Base-by-base conservation (phyloP, 2,113 vertebrate genomes). In the Struthidea cinerea region DNA sequence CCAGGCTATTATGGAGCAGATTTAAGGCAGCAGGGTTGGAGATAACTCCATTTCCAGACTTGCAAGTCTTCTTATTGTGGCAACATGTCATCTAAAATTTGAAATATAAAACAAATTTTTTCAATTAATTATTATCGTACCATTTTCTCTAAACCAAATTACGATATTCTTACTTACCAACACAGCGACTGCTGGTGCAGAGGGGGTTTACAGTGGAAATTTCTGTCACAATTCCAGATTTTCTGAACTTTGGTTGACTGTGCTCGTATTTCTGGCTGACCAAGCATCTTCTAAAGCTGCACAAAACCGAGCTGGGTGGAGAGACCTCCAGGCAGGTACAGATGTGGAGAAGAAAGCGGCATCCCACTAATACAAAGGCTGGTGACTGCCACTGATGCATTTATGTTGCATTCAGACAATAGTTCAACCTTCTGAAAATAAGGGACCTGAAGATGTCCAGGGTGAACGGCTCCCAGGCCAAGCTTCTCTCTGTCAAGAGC, bases 1-100 rank as follows among this genome's bases (percentile, higher is more conserved):
- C 53, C 39, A 27, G 87, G 83, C 94, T 94, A 73, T 73, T 96
- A 80, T 26, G 81, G 88, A 88, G 85, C 63, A 92, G 76, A 92
- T 95, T 94, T 67, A 90, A 93, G 91, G 71, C 44, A 75, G 56
- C 28, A 37, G 49, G 46, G 53, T 24, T 78, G 41, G 35, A 81
- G 56, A 78, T 19, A 86, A 75, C 52, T 71, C 68, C 44, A 68
- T 63, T 65, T 94, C 41, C 84, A 94, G 60, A 46, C 12, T 20
- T 74, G 35, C 2, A 33, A 61, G 50, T 42, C 63, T 13, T 76
- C 42, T 76, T 91, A 69, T 13, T 75, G 53, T 28, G n/a, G 50
- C 46, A 73, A 81, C 35, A 41, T 60, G 88, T 91, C 4, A 60
- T 65, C 74, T 50, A 35, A 26, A 37, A 24, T 59, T 77, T 9